phyloP scores from a whole-genome alignment of 2,113 vertebrate species.

The Macquaria australasica region DNA sequence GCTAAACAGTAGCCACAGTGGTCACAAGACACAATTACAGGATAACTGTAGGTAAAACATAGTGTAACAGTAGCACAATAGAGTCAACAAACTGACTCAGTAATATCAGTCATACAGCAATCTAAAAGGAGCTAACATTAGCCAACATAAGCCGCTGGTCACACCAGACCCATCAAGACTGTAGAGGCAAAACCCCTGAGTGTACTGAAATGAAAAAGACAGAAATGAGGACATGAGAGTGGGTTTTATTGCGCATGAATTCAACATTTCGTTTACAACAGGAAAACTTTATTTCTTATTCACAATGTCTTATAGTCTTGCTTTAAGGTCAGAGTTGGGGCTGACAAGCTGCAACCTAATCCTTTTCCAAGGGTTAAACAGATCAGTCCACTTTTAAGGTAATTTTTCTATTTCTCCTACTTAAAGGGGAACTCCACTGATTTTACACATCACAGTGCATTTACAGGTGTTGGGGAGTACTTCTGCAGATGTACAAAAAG shows the following conservation, averaged over 20 bases:
- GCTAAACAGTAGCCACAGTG: background rate
- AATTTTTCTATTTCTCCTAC: background rate
- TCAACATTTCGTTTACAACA: no score
- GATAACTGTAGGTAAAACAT: background rate
- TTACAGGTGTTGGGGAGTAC: background rate
- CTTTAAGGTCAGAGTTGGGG: background rate
- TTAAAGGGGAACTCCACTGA: background rate
- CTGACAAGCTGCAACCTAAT: background rate
- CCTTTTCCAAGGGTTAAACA: background rate
- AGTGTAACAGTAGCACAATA: background rate
- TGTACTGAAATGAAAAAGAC: background rate
- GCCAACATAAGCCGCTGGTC: background rate
- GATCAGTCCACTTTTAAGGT: background rate
- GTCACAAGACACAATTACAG: no score
- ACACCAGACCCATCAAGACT: background rate
- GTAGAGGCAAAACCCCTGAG: background rate
- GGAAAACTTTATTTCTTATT: no score
- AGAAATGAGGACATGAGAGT: background rate
- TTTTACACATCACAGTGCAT: background rate
- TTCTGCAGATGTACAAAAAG: no score
- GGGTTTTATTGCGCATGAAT: no score
- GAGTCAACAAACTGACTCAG: background rate
- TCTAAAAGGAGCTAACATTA: background rate
- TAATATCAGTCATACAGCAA: background rate
- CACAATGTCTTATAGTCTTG: background rate